Evolutionary conservation across 53 echinoderm and acorn worm species (phyloP), one percentile per base, ranked within the genome.

Genomic region (Zoroaster sp.): DNA sequence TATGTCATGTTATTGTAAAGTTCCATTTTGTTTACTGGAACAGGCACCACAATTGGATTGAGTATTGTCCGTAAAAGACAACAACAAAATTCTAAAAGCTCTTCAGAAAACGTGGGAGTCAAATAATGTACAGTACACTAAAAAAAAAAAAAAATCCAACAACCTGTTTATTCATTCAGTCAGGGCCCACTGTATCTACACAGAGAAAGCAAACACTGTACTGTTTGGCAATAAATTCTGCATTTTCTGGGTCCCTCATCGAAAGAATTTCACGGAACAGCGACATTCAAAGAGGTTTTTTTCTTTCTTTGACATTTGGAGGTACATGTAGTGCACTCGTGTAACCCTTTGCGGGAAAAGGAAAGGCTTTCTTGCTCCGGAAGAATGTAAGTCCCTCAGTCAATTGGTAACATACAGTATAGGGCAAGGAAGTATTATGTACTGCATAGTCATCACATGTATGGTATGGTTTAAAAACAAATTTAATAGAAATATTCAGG

Each of bases 261-360:
- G 80, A 80, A 80, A 66, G 80, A 80, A 80, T 80, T 80, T 80
- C 66, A 66, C 15, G 43, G 65, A 25, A 40, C 31, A 30, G 41
- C 21, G 65, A 80, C 7, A 80, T 63, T 80, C 65, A 33, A 66
- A 43, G 20, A 71, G 38, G n/a, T 1, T 70, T 36, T 70, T 9
- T 2, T 59, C 28, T 59, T 59, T 59, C 28, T 59, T 21, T 59
- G 9, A 59, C 21, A 59, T 25, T 21, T 25, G 28, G 9, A 3
- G 25, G 63, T n/a, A n/a, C n/a, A n/a, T n/a, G n/a, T n/a, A n/a
- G 63, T 9, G 63, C 10, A 59, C 63, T 59, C n/a, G n/a, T n/a
- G n/a, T n/a, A n/a, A n/a, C n/a, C n/a, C n/a, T 59, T 28, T 59
- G 63, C 28, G 28, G 63, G 28, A 9, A 59, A 55, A 28, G 63